phyloP scores from a whole-genome alignment of 2,797 vertebrate genomes.

The Tamandua tetradactyla region DNA sequence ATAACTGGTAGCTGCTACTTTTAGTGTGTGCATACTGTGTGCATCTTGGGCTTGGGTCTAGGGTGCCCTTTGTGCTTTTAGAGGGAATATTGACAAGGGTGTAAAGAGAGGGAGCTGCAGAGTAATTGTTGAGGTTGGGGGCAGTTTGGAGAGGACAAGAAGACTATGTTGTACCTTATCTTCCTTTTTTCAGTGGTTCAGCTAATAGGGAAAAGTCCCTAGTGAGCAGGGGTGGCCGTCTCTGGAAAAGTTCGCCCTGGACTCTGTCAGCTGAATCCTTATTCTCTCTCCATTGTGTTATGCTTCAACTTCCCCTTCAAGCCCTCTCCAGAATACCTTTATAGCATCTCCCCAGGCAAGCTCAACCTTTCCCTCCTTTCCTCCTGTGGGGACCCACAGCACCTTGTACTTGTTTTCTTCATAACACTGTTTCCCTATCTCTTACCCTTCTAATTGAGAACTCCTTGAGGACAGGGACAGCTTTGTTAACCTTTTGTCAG shows the following conservation, averaged over 20 bases:
- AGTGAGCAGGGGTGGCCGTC: background rate
- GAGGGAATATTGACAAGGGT: background rate
- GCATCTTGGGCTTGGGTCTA: background rate
- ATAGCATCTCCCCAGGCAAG: background rate
- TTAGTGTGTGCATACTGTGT: background rate
- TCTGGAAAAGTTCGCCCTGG: background rate
- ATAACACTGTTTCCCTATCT: background rate
- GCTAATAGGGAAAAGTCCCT: background rate
- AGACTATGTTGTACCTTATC: background rate
- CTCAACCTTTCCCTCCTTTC: background rate
- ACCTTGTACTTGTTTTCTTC: background rate
- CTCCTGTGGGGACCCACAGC: background rate
- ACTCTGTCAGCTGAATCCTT: background rate
- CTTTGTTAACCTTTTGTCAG: slow-evolving; percentile 30
- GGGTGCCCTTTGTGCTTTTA: background rate
- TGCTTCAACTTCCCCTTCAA: background rate
- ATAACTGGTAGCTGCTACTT: background rate
- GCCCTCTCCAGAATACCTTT: slow-evolving; percentile 8
- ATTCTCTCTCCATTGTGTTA: background rate
- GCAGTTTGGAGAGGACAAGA: background rate
- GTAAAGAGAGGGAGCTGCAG: background rate
- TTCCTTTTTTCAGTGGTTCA: background rate
- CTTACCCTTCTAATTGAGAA: background rate
- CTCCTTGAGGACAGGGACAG: background rate
- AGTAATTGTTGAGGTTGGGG: background rate